Evolutionary conservation across 2,113 vertebrate species (phyloP).

Genomic region (Tragelaphus buxtoni): DNA sequence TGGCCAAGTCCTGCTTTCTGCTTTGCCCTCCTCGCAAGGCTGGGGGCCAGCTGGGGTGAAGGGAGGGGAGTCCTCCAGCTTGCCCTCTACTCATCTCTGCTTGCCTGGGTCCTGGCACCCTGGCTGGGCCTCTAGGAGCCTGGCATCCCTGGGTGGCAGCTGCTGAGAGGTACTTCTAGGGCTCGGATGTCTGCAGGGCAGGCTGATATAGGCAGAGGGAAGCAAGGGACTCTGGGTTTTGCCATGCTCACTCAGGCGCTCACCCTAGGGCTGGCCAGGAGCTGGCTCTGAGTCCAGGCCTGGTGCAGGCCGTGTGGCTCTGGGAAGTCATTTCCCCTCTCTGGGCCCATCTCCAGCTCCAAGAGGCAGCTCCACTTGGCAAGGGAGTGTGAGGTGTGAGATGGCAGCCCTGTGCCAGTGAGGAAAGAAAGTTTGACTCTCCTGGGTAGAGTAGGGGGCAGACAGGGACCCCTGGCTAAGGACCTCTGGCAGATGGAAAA

Average conservation of each 20-base stretch:
- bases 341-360: conserved; percentile 27
- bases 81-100: not conserved
- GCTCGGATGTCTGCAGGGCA: not conserved
- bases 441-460: not conserved
- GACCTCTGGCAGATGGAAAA: not conserved
- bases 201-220: not conserved
- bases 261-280: not conserved
- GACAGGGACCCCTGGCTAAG: not conserved
- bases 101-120: not conserved
- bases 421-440: not conserved
- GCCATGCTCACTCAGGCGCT: not conserved
- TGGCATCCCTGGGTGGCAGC: not conserved
- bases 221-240: not conserved
- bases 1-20: not conserved
- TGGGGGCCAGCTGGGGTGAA: not conserved
- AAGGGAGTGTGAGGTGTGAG: not conserved
- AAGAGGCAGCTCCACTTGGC: not conserved
- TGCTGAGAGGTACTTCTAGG: not conserved
- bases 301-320: not conserved
- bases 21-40: not conserved
- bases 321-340: not conserved
- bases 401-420: not conserved
- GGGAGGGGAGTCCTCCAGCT: not conserved
- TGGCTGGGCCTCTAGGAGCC: not conserved
- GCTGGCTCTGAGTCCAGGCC: not conserved